phyloP scores from a whole-genome alignment of 2,888 invertebrate species.

The Archaeoteleia sp. region DNA sequence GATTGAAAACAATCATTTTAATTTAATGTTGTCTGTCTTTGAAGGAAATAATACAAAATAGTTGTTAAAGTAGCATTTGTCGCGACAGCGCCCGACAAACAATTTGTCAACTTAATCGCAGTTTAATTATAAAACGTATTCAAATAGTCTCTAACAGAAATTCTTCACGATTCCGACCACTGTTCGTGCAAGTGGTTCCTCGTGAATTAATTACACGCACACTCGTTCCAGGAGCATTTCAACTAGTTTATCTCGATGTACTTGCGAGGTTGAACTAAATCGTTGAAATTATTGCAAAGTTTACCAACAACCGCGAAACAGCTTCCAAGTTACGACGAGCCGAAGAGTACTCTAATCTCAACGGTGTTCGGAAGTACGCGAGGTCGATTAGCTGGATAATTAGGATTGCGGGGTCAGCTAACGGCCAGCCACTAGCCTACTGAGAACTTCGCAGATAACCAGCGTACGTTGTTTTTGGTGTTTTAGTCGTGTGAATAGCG shows the following conservation, averaged over 20 bases:
- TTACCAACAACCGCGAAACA: constrained; percentile 46
- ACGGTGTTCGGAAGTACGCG: constrained; percentile 53
- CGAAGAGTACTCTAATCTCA: constrained; percentile 53
- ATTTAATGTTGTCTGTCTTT: too few species aligned
- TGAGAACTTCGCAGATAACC: constrained; percentile 57
- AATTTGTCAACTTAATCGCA: constrained; percentile 5
- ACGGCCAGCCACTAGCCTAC: constrained; percentile 61
- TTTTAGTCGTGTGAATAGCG: constrained; percentile 64
- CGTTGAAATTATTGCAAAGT: constrained; percentile 51
- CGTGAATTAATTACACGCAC: constrained; percentile 49
- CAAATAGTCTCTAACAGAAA: constrained; percentile 5
- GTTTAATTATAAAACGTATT: constrained; percentile 6
- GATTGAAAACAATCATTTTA: too few species aligned
- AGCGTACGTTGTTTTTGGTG: constrained; percentile 57
- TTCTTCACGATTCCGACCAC: constrained; percentile 16
- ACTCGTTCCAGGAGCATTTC: constrained; percentile 32
- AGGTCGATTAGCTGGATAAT: constrained; percentile 57
- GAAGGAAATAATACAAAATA: not conserved
- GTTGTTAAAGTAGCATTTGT: not conserved
- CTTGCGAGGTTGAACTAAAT: constrained; percentile 39
- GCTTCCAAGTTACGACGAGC: constrained; percentile 44
- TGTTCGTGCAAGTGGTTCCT: constrained; percentile 39
- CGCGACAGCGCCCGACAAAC: too few species aligned
- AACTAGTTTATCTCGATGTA: constrained; percentile 47
- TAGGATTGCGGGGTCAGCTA: constrained; percentile 59